These are phyloP conservation scores for Tragopan temminckii DNA, from an alignment of 2,797 vertebrate species.

Conservation along the genomic window DNA sequence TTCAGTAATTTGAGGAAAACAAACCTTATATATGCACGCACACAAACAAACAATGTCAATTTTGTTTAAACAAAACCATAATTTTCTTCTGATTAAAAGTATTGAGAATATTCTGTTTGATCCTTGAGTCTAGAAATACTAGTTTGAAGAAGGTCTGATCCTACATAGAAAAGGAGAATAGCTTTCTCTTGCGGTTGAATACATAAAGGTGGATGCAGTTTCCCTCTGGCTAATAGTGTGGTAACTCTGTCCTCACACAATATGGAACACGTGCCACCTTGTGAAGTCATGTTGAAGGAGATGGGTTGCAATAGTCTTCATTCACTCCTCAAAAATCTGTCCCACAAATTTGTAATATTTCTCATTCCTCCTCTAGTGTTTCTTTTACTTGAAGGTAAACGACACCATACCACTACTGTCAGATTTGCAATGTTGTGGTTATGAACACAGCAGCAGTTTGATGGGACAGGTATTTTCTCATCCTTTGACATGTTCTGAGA, in stretches of 20 bases:
- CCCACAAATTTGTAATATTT: neutral
- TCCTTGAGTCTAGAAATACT: neutral
- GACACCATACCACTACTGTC: accelerated
- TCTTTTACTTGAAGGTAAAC: neutral
- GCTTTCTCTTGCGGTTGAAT: neutral
- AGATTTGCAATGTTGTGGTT: neutral
- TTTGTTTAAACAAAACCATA: neutral
- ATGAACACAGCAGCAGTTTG: neutral
- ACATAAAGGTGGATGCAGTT: neutral
- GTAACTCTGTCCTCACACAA: neutral
- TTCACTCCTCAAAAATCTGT: neutral
- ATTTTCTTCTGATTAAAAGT: neutral
- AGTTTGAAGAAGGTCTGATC: neutral
- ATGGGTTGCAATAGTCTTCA: neutral
- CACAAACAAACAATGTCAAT: neutral
- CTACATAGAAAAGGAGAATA: neutral
- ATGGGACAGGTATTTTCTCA: neutral
- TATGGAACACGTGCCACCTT: neutral
- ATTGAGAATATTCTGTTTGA: neutral
- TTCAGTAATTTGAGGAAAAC: neutral
- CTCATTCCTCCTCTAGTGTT: neutral
- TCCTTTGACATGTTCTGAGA: neutral
- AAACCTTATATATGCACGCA: accelerated
- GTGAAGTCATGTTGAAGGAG: neutral
- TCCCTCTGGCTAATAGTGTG: neutral